These are phyloP conservation scores for Zeuzera pyrina DNA, from an alignment of 2,888 invertebrate species.

Conservation along the genomic window DNA sequence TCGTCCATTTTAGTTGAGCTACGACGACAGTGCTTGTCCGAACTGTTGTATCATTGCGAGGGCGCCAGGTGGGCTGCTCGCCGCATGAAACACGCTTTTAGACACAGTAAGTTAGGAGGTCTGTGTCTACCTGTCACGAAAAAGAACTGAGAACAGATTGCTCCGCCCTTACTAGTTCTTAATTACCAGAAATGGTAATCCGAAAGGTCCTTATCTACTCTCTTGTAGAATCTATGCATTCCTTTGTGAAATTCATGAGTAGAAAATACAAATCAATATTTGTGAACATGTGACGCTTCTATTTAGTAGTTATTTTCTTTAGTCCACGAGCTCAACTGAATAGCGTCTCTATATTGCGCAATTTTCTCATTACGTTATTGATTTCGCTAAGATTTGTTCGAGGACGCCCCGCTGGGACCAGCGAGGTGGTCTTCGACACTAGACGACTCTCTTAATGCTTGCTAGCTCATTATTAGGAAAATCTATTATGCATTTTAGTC, in stretches of 20 bases:
- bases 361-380: conserved; percentile 66
- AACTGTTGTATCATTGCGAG: too few relatives aligned
- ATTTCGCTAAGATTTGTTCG: conserved; percentile 58
- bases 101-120: too few relatives aligned
- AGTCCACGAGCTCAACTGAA: conserved; percentile 31
- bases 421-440: conserved; percentile 26
- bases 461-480: conserved; percentile 21
- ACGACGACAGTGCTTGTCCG: too few relatives aligned
- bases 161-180: too few relatives aligned
- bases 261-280: background rate
- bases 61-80: too few relatives aligned
- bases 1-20: too few relatives aligned
- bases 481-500: conserved; percentile 17
- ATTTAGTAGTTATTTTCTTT: conserved; percentile 26
- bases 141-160: too few relatives aligned
- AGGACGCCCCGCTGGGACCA: conserved; percentile 44
- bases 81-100: too few relatives aligned
- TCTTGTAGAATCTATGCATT: too few relatives aligned
- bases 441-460: conserved; percentile 17
- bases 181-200: too few relatives aligned
- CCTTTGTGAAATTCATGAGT: background rate
- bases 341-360: conserved; percentile 45
- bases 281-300: background rate
- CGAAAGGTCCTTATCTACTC: too few relatives aligned
- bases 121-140: too few relatives aligned